Conservation (phyloP, 2,797 vertebrate genomes). For the Acrocephalus scirpaceus region DNA sequence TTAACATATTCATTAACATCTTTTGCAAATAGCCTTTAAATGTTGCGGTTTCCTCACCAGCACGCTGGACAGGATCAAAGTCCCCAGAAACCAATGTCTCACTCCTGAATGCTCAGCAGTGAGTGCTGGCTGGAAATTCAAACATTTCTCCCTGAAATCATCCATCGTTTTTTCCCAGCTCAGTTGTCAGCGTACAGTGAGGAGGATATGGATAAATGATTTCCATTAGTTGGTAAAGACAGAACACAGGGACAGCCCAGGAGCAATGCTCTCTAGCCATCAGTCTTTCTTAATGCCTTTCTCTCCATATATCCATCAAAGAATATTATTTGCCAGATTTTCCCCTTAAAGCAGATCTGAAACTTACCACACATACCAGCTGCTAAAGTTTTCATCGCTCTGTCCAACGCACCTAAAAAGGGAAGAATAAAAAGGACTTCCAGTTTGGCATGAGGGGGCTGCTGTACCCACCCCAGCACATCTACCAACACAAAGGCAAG, state of each 20-base stretch:
- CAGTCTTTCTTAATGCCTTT: conserved; percentile 48
- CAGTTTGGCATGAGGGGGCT: background rate
- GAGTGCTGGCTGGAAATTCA: background rate
- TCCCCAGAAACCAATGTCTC: background rate
- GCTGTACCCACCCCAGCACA: fast-evolving
- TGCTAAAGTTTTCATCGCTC: conserved; percentile 27
- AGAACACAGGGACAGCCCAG: conserved; percentile 58
- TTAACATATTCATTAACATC: conserved; percentile 39
- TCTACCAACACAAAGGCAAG: background rate
- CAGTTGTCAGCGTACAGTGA: background rate
- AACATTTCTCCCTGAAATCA: background rate
- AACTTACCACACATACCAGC: conserved; percentile 79
- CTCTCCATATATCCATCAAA: conserved; percentile 1
- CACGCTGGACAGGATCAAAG: background rate
- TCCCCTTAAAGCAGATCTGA: background rate
- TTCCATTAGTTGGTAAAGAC: conserved; percentile 58
- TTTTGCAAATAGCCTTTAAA: background rate
- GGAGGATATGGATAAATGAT: conserved; percentile 51
- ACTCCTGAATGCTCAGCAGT: background rate
- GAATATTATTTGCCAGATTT: conserved; percentile 9
- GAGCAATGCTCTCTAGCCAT: conserved; percentile 46
- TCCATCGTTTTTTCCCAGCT: background rate
- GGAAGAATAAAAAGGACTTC: background rate
- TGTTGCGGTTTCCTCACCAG: background rate
- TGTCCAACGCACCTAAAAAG: conserved; percentile 59